Evolutionary conservation across 2,888 invertebrate species (phyloP), one percentile per base, ranked within the genome.

Genomic region (Mesorhabditis sp.): DNA sequence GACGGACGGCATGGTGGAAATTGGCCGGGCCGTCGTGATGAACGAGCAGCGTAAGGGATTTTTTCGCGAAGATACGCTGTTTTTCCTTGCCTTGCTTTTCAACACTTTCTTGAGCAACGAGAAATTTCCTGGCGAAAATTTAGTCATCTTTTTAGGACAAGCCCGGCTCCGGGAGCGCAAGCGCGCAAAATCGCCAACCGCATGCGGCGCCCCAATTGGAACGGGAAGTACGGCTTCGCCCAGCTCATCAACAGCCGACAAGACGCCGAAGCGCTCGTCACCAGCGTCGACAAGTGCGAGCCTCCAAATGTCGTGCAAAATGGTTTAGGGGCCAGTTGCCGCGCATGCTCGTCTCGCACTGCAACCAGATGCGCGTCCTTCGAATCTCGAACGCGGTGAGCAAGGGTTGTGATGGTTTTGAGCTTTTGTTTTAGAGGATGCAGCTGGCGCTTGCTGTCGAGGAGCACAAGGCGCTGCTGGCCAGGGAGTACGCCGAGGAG

Each of bases 191-290:
- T n/a, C 7, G n/a, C 7, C 10, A 13, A 10, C 58, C n/a, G n/a
- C n/a, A n/a, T n/a, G 10, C 7, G n/a, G n/a, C 58, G 58, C 58
- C 58, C 58, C 7, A 50, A 50, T n/a, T 50, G n/a, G 10, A 50
- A 50, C 58, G 58, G 58, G n/a, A 50, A 50, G n/a, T 50, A 13
- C 58, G 58, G 58, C 58, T 50, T 50, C 58, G 58, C 58, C n/a
- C 10, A 50, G 58, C 10, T 50, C n/a, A 50, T 50, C n/a, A 10
- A n/a, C 7, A 13, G 10, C 7, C 7, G 58, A 50, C 10, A 50
- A 50, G 58, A 50, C 58, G 58, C 58, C n/a, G 58, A 50, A 50
- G 10, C 7, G 58, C 7, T 50, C n/a, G n/a, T 50, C 58, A n/a
- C 7, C 58, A n/a, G 58, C 7, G n/a, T 50, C 58, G n/a, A 50